A percentile compares a stretch with the other conserved stretches of the same genome.
These are phyloP conservation scores for Lithodes maja DNA, from an alignment of 2,888 invertebrate genomes.

Conservation along the genomic window DNA sequence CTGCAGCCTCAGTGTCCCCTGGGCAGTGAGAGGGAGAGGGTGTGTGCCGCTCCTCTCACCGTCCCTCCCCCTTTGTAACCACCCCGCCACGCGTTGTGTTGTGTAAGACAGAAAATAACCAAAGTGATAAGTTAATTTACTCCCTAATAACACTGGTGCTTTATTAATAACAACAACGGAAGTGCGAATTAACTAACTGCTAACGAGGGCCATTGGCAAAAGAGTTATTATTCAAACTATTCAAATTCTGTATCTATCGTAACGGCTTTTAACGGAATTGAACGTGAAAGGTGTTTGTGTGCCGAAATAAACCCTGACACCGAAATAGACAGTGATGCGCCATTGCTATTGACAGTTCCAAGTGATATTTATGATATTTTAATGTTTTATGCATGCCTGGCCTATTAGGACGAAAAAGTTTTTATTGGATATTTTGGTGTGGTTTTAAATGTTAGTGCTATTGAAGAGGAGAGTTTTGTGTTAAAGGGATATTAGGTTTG, in stretches of 20 bases:
- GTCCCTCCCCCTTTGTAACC: conserved; percentile 9
- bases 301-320: no score
- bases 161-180: background rate
- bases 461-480: no score
- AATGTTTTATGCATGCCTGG: no score
- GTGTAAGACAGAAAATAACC: background rate
- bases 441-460: no score
- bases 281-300: no score
- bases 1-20: conserved; percentile 7
- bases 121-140: background rate
- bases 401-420: no score
- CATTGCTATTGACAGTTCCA: no score
- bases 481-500: no score
- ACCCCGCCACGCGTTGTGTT: conserved; percentile 8
- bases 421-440: no score
- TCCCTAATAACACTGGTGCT: background rate
- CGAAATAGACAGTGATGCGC: no score
- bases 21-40: background rate
- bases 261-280: no score
- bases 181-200: background rate
- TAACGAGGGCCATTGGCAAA: background rate
- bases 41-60: conserved; percentile 5
- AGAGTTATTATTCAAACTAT: background rate
- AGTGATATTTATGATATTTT: no score
- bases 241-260: background rate